Evolutionary conservation across 1,140 invertebrate genomes (phyloP).

Genomic region (Apis laboriosa): DNA sequence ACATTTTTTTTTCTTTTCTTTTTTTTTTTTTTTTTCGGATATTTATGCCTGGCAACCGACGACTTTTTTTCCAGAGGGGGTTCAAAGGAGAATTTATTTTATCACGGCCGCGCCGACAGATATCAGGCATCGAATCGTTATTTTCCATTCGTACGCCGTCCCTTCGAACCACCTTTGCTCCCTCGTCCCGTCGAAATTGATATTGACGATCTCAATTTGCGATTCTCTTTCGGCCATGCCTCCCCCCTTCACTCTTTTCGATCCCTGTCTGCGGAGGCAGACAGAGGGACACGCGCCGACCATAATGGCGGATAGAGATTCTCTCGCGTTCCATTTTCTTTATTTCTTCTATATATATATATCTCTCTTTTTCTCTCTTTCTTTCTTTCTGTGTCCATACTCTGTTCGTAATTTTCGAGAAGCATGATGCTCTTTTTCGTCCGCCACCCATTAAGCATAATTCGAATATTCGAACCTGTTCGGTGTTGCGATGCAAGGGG

Average conservation of each 20-base stretch:
- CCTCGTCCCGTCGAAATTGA: conserved; percentile 55
- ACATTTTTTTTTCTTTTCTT: conserved; percentile 10
- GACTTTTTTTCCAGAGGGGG: conserved; percentile 41
- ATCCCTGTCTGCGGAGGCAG: background rate
- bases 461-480: conserved; percentile 11
- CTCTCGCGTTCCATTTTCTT: conserved; percentile 10
- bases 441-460: conserved; percentile 1
- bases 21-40: conserved; percentile 25
- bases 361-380: background rate
- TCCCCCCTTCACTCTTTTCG: background rate
- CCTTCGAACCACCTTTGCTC: conserved; percentile 55
- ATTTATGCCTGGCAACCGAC: conserved; percentile 29
- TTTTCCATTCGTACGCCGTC: conserved; percentile 59
- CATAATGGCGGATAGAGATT: conserved; percentile 39
- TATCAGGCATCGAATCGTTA: conserved; percentile 63
- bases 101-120: conserved; percentile 59
- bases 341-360: too few relatives aligned
- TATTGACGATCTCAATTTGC: conserved; percentile 64
- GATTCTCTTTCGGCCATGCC: conserved; percentile 51
- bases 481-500: background rate
- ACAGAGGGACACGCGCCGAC: background rate
- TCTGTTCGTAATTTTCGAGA: conserved; percentile 17
- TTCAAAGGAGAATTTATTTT: conserved; percentile 57
- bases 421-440: conserved; percentile 7
- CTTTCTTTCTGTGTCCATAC: background rate